Percentiles rank a stretch among this genome's conserved stretches.
These are phyloP conservation scores for Micrastur ruficollis DNA, from an alignment of 2,797 vertebrate genomes.

Conservation along the genomic window DNA sequence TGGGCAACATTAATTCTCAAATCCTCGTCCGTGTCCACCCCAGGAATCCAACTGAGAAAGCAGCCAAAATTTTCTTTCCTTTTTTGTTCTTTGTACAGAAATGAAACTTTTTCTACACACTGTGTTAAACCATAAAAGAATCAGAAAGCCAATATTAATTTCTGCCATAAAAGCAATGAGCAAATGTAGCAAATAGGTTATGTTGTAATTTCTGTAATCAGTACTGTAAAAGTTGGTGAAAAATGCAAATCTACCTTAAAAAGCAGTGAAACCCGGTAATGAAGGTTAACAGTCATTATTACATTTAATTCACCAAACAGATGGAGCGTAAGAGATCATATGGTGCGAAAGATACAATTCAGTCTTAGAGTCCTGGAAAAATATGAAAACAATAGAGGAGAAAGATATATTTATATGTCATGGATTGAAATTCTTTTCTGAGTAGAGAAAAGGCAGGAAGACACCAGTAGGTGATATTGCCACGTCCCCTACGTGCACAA, in stretches of 20 bases:
- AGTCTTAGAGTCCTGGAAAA: background rate
- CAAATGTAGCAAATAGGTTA: background rate
- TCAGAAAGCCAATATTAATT: background rate
- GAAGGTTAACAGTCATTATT: background rate
- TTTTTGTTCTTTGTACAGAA: background rate
- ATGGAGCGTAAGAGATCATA: background rate
- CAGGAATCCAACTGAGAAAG: background rate
- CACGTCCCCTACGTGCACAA: background rate
- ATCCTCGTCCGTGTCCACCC: background rate
- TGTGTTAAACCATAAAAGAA: background rate
- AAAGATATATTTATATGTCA: background rate
- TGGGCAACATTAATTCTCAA: background rate
- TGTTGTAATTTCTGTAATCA: background rate
- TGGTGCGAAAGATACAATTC: background rate
- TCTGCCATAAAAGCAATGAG: background rate
- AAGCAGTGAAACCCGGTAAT: background rate
- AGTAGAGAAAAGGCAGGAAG: background rate
- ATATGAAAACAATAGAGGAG: background rate
- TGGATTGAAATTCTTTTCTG: background rate
- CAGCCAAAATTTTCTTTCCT: fast-evolving
- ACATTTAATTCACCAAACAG: background rate
- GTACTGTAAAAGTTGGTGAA: background rate
- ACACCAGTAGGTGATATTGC: background rate
- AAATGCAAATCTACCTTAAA: background rate
- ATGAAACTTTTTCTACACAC: background rate